A percentile compares a stretch with the other conserved stretches of the same genome.
phyloP scores from a whole-genome alignment of 2,888 invertebrate species.

The Pycnomerus fuliginosus region DNA sequence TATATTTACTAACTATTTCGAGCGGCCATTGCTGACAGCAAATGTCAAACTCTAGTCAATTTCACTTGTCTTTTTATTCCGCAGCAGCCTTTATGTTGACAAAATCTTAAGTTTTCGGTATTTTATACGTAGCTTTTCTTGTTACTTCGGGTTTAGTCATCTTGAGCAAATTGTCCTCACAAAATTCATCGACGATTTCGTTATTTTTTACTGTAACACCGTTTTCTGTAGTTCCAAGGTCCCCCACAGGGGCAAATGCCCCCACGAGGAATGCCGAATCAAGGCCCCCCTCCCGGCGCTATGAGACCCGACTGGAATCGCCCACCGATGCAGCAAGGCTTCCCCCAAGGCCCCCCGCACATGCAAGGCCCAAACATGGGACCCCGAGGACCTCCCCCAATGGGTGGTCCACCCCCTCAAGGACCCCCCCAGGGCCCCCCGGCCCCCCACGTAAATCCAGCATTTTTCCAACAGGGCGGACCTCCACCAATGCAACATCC shows the following conservation, averaged over 20 bases:
- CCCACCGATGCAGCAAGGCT: constrained; percentile 71
- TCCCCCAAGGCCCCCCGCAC: constrained; percentile 69
- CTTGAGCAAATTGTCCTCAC: too few species aligned
- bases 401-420: constrained; percentile 53
- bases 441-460: constrained; percentile 95
- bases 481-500: constrained; percentile 61
- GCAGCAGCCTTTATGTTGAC: too few species aligned
- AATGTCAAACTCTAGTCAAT: too few species aligned
- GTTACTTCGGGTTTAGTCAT: too few species aligned
- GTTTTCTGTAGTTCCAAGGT: constrained; percentile 57
- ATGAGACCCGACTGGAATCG: constrained; percentile 75
- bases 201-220: too few species aligned
- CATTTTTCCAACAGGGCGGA: constrained; percentile 85
- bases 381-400: constrained; percentile 61
- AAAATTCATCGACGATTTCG: too few species aligned
- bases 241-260: constrained; percentile 61
- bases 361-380: constrained; percentile 63
- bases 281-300: constrained; percentile 60
- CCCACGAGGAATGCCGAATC: constrained; percentile 61
- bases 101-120: too few species aligned
- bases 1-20: too few species aligned
- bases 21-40: too few species aligned
- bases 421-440: constrained; percentile 64
- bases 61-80: too few species aligned
- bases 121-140: too few species aligned